Base-by-base conservation (phyloP, 2,888 invertebrate genomes). In the Hypomecis punctinalis region DNA sequence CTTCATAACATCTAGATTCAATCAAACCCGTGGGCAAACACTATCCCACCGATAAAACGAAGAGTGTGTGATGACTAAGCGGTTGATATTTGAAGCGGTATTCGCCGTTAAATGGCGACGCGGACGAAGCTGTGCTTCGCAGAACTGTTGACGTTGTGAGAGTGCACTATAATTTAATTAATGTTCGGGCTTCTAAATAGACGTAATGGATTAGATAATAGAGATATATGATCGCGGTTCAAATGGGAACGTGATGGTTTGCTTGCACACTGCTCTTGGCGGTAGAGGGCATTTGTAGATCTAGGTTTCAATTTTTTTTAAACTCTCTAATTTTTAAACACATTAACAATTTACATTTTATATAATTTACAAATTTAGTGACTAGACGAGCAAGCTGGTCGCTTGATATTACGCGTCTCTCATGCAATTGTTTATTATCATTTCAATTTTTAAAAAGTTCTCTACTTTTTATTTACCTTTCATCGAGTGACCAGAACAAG, bases 71-170 rank as follows among this genome's bases (percentile, higher is more conserved):
- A 76, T 88, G 90, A 89, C 82, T 87, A 85, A 88, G 82, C 80
- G 77, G 64, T 77, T 84, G 88, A 86, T 88, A 89, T 88, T 86
- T 85, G 81, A 82, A 81, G 67, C 73, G 74, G 80, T 77, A 81
- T 81, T 81, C 75, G 80, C 80, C 79, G 85, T 86, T 83, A 86
- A 84, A 86, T 81, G 76, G 80, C 77, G 71, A 69, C 66, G 65
- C 71, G 69, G 63, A 68, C 73, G 64, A 60, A 65, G 64, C 53
- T 56, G 64, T 43, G 37, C 71, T 74, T 69, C 69, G 61, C 37
- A 67, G 74, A 84, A 83, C 81, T 79, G 48, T 67, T 72, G 73
- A 70, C 73, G 67, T 68, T 70, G 66, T 62, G 69, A 66, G 72
- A 72, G 64, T 66, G 70, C 63, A 60, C 49, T 61, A 61, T 64